These are phyloP conservation scores for Atta texana DNA, from an alignment of 1,140 invertebrate species.

Conservation along the genomic window DNA sequence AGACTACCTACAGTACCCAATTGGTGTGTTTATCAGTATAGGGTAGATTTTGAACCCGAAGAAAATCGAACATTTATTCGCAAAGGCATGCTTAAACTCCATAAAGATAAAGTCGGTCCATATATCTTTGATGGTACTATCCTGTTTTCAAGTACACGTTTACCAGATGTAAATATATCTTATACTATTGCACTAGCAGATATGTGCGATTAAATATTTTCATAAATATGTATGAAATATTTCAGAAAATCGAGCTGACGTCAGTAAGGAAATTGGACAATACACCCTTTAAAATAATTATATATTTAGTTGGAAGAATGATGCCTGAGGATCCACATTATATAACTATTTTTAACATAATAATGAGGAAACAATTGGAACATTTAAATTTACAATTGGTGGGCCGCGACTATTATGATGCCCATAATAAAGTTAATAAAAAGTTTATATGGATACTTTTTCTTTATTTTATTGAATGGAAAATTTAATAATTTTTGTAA, in stretches of 20 bases:
- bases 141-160: constrained; percentile 79
- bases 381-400: constrained; percentile 90
- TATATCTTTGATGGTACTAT: constrained; percentile 87
- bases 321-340: constrained; percentile 82
- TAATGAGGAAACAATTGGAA: constrained; percentile 90
- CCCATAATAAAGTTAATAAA: constrained; percentile 88
- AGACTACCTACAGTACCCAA: constrained; percentile 88
- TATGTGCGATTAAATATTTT: neutral
- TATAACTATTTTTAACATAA: constrained; percentile 89
- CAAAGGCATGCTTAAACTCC: constrained; percentile 88
- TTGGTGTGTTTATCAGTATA: constrained; percentile 94
- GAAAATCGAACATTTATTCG: constrained; percentile 89
- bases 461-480: neutral
- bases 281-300: constrained; percentile 77
- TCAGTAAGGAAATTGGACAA: constrained; percentile 79
- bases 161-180: constrained; percentile 75
- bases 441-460: neutral
- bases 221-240: constrained; percentile 31
- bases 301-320: constrained; percentile 81
- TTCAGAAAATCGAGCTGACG: constrained; percentile 80
- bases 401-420: constrained; percentile 93
- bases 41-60: constrained; percentile 92
- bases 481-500: neutral
- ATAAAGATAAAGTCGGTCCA: constrained; percentile 86
- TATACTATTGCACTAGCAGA: neutral